Evolutionary conservation across 2,888 invertebrate species (phyloP), one percentile per base, ranked within the genome.

Genomic region (Sisyra nigra): DNA sequence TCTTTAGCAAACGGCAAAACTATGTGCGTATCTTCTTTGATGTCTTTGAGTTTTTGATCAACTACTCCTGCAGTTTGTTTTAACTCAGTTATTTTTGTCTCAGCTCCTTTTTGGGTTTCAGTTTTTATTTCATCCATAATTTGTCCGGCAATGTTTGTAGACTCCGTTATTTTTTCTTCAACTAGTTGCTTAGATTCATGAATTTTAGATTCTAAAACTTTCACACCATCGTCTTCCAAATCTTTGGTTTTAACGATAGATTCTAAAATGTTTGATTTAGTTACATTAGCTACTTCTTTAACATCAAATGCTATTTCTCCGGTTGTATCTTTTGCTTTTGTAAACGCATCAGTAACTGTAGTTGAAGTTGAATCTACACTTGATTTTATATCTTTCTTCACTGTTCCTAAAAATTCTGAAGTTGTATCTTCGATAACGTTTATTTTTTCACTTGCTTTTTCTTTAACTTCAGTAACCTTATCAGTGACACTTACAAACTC

Each of bases 1-100:
- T 45, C 50, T 11, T 55, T 54, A 14, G 49, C 49, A 33, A 9
- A 33, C 5, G 3, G 3, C 9, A 13, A 5, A n/a, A 44, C 42
- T 31, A 47, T 42, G 34, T 31, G 24, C n/a, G 45, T 46, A 35
- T 39, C 43, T 34, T 48, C 24, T 35, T 34, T 29, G 3, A 24
- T 15, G 17, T 31, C 33, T n/a, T 43, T 32, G 10, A 31, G 31
- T 42, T 15, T 24, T 33, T 8, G 5, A 33, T 13, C 33, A 33
- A 33, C 14, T 6, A 34, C 17, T 33, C 9, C 33, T 13, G 14
- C 33, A 33, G 33, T 33, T 33, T 33, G 33, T 14, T 33, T 33
- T 6, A 9, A n/a, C 14, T 44, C 31, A 9, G 11, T 31, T 42
- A 19, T 29, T 19, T n/a, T 17, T 42, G 13, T 3, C 8, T 18